Conservation (phyloP, 2,888 invertebrate genomes). For the Amblyjoppa proteus region DNA sequence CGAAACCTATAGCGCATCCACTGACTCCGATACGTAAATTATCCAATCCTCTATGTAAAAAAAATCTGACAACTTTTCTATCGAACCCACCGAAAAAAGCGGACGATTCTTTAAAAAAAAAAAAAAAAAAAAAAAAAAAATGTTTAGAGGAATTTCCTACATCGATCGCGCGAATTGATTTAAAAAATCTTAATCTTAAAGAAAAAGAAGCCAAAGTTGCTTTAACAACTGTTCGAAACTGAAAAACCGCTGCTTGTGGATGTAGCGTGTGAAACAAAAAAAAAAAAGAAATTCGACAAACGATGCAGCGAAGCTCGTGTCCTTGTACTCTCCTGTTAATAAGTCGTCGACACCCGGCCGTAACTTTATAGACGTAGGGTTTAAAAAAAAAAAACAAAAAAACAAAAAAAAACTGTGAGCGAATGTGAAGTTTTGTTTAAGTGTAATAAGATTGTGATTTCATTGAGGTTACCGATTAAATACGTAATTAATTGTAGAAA, state of each 20-base stretch:
- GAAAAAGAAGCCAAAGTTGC: slow-evolving; percentile 11
- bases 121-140: slow-evolving; percentile 16
- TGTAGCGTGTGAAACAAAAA: slow-evolving; percentile 7
- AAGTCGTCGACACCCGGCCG: slow-evolving; percentile 64
- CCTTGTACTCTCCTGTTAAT: slow-evolving; percentile 39
- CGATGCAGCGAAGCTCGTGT: slow-evolving; percentile 40
- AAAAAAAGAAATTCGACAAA: slow-evolving; percentile 7
- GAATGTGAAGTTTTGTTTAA: slow-evolving; percentile 56
- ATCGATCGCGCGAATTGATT: not conserved
- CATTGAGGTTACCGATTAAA: slow-evolving; percentile 84
- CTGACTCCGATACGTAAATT: slow-evolving; percentile 15
- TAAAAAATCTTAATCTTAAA: not conserved
- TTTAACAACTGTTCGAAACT: not conserved
- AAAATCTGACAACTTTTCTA: slow-evolving; percentile 6
- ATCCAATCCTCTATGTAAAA: slow-evolving; percentile 8
- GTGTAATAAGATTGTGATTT: slow-evolving; percentile 83
- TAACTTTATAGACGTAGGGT: slow-evolving; percentile 53
- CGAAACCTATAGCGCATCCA: slow-evolving; percentile 51
- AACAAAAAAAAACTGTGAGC: slow-evolving; percentile 15
- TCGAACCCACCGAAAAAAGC: slow-evolving; percentile 34
- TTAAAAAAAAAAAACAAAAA: slow-evolving; percentile 16
- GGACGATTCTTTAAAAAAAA: not conserved
- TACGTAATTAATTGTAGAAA: slow-evolving; percentile 75
- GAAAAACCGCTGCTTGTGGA: slow-evolving; percentile 4
- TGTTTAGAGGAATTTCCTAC: not conserved